Evolutionary conservation across 1,140 invertebrate species (phyloP).

Genomic region (Melitaea cinxia): DNA sequence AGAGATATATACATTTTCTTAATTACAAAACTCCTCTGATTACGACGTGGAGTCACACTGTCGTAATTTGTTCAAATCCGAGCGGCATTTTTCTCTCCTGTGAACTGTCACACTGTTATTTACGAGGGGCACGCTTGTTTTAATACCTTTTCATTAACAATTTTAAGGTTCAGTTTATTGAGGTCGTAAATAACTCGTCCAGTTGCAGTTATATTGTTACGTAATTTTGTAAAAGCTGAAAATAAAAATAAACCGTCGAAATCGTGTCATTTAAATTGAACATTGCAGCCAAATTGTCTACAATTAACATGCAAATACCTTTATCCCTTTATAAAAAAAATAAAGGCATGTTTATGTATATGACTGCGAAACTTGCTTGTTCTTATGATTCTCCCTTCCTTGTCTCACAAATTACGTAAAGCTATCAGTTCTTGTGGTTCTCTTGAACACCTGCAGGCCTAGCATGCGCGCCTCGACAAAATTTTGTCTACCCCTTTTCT

Average conservation of each 20-base stretch:
- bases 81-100: slow-evolving; percentile 71
- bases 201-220: slow-evolving; percentile 54
- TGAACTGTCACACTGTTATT: slow-evolving; percentile 74
- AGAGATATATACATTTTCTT: slow-evolving; percentile 12
- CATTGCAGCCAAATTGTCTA: background rate
- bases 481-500: too few relatives aligned
- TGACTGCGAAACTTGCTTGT: too few relatives aligned
- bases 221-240: slow-evolving; percentile 67
- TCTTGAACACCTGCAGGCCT: too few relatives aligned
- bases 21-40: slow-evolving; percentile 33
- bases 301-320: too few relatives aligned
- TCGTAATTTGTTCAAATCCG: slow-evolving; percentile 74
- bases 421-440: too few relatives aligned
- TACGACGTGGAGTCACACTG: slow-evolving; percentile 27
- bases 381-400: too few relatives aligned
- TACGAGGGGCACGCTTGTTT: slow-evolving; percentile 73
- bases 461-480: too few relatives aligned
- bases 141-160: slow-evolving; percentile 81
- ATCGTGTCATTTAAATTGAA: slow-evolving; percentile 2
- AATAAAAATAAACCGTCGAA: slow-evolving; percentile 36
- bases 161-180: slow-evolving; percentile 80
- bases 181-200: slow-evolving; percentile 75
- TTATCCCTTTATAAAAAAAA: too few relatives aligned
- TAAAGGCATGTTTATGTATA: too few relatives aligned
- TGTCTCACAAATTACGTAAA: too few relatives aligned